These are phyloP conservation scores for Ethmia dodecea DNA, from an alignment of 2,888 invertebrate genomes.

Conservation along the genomic window DNA sequence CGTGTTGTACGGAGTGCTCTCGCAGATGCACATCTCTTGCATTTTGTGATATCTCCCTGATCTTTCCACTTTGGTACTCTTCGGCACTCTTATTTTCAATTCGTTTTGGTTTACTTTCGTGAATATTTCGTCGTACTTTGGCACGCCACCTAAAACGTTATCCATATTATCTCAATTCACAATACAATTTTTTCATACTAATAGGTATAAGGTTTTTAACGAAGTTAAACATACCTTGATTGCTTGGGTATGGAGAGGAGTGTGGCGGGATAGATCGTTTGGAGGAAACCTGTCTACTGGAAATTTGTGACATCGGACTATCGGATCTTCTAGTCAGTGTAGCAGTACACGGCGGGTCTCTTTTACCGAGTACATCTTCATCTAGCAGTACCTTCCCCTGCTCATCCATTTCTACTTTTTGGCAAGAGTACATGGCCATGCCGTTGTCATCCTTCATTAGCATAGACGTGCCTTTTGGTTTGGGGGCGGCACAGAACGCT, in stretches of 20 bases:
- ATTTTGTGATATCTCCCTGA: slow-evolving; percentile 56
- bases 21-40: slow-evolving; percentile 60
- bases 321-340: neutral
- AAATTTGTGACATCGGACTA: too few species aligned
- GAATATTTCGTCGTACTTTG: slow-evolving; percentile 62
- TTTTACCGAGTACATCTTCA: slow-evolving; percentile 48
- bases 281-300: too few species aligned
- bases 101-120: slow-evolving; percentile 67
- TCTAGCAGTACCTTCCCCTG: slow-evolving; percentile 63
- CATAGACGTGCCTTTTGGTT: slow-evolving; percentile 45
- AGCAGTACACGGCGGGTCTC: neutral
- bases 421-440: slow-evolving; percentile 65
- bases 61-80: slow-evolving; percentile 53
- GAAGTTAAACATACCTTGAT: neutral
- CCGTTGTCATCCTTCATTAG: slow-evolving; percentile 58
- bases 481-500: slow-evolving; percentile 49
- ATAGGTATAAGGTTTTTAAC: neutral
- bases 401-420: slow-evolving; percentile 68
- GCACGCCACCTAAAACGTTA: slow-evolving; percentile 35
- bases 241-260: too few species aligned
- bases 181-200: too few species aligned
- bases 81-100: slow-evolving; percentile 65
- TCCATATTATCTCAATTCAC: neutral
- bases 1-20: slow-evolving; percentile 49
- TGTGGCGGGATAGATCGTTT: too few species aligned